phyloP scores from a whole-genome alignment of 2,113 vertebrate genomes.

The Crotalus helleri region DNA sequence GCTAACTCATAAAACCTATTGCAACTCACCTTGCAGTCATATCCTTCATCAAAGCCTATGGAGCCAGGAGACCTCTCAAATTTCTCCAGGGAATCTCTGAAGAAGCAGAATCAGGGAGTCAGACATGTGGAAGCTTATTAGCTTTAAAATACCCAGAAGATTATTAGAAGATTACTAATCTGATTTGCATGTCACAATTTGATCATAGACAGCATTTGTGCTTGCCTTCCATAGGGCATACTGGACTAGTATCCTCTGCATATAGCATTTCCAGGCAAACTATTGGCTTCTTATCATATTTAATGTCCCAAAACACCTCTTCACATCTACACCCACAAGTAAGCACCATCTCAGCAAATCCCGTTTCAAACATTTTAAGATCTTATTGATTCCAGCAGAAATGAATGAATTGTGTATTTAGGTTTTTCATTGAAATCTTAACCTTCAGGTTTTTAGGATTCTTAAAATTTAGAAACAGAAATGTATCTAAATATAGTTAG shows the following conservation, averaged over 20 bases:
- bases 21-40: background rate
- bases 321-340: background rate
- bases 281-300: background rate
- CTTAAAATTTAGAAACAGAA: background rate
- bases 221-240: background rate
- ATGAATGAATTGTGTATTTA: background rate
- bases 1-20: background rate
- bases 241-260: background rate
- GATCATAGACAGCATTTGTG: background rate
- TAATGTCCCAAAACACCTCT: background rate
- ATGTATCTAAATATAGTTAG: background rate
- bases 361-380: background rate
- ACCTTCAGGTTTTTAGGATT: conserved; percentile 1
- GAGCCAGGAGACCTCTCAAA: background rate
- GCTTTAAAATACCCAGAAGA: background rate
- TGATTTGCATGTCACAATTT: background rate
- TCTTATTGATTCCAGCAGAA: background rate
- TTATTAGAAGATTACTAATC: background rate
- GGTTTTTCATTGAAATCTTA: background rate
- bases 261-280: background rate
- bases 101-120: background rate
- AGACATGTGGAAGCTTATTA: background rate
- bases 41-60: background rate
- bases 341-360: too few relatives aligned
- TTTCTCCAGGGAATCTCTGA: background rate